A percentile compares a stretch with the other conserved stretches of the same genome.
Conservation (phyloP, 2,888 invertebrate species). For the Stenurella melanura region DNA sequence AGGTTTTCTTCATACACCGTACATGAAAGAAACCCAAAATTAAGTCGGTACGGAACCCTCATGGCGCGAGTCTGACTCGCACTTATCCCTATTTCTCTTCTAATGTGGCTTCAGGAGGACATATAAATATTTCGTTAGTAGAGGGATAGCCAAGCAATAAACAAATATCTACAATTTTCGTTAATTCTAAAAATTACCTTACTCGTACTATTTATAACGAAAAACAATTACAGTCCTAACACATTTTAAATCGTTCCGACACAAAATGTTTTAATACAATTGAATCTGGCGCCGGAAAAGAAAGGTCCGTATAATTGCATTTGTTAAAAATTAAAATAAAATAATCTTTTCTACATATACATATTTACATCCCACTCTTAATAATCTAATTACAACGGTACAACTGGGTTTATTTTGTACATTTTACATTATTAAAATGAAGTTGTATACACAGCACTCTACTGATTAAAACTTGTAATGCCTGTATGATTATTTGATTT, state of each 20-base stretch:
- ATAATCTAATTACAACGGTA: slow-evolving; percentile 20
- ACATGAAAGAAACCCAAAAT: too few species aligned
- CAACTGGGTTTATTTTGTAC: slow-evolving; percentile 26
- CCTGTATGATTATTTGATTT: slow-evolving; percentile 33
- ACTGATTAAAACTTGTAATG: slow-evolving; percentile 33
- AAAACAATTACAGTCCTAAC: neutral
- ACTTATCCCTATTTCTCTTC: too few species aligned
- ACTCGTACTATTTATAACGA: too few species aligned
- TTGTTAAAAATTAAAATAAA: neutral
- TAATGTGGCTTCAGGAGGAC: too few species aligned
- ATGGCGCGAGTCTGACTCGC: too few species aligned
- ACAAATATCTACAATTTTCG: too few species aligned
- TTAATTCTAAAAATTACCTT: too few species aligned
- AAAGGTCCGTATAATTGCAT: neutral
- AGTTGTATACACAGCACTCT: slow-evolving; percentile 31
- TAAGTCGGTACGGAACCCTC: too few species aligned
- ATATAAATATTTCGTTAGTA: too few species aligned
- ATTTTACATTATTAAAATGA: slow-evolving; percentile 32
- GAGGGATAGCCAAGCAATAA: too few species aligned
- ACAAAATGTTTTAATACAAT: neutral
- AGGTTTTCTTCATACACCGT: too few species aligned
- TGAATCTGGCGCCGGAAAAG: neutral
- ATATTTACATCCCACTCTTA: neutral
- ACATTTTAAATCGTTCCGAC: neutral
- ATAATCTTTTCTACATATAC: neutral